phyloP scores from a whole-genome alignment of 2,113 vertebrate genomes.

The Larimichthys polyactis region DNA sequence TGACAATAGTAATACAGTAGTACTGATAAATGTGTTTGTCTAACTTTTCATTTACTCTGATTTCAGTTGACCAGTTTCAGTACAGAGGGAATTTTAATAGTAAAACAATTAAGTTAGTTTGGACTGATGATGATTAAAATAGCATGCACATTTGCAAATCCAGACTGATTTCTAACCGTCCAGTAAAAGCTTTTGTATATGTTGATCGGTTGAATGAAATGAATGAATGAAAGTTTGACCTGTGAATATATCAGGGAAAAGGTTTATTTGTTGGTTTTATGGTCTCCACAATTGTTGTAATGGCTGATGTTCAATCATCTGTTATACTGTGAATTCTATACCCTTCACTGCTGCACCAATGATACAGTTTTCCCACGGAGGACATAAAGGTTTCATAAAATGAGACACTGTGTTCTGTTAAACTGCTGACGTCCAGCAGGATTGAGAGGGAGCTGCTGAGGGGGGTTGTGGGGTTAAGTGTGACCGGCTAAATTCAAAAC shows the following conservation, averaged over 20 bases:
- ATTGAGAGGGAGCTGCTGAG: too few species aligned
- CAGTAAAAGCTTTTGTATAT: background rate
- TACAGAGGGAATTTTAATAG: too few species aligned
- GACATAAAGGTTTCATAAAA: conserved; percentile 6
- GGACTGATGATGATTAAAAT: too few species aligned
- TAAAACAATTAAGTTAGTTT: too few species aligned
- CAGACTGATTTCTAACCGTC: too few species aligned
- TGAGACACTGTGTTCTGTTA: background rate
- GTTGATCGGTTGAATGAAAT: background rate
- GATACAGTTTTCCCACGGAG: background rate
- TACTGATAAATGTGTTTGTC: too few species aligned
- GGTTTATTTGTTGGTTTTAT: background rate
- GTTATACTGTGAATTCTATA: background rate
- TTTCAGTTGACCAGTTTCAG: too few species aligned
- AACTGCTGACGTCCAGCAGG: conserved; percentile 20
- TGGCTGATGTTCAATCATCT: background rate
- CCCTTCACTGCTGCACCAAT: conserved; percentile 2
- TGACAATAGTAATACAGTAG: too few species aligned
- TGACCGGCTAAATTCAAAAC: too few species aligned
- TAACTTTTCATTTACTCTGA: too few species aligned
- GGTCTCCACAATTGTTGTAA: background rate
- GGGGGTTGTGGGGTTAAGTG: too few species aligned
- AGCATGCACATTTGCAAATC: too few species aligned
- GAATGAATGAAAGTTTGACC: background rate
- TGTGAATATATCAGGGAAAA: background rate